Percentiles rank a stretch among this genome's conserved stretches.
Conservation (phyloP, 2,113 vertebrate species). For the Lutjanus erythropterus region DNA sequence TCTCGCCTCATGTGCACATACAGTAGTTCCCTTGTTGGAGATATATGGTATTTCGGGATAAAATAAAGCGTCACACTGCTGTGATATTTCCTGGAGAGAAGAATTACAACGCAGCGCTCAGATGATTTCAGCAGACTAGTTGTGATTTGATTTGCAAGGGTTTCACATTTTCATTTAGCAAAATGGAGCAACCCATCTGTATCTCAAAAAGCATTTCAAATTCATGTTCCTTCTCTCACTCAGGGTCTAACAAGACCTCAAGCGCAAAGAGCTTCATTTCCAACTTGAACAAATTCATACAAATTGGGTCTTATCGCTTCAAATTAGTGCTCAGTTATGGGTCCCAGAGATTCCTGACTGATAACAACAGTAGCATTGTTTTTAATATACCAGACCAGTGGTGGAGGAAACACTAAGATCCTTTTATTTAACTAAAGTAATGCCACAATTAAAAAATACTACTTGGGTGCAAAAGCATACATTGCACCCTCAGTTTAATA, state of each 20-base stretch:
- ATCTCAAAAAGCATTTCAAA: conserved; percentile 60
- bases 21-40: conserved; percentile 12
- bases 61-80: conserved; percentile 26
- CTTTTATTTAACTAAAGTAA: not conserved
- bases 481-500: too few relatives aligned
- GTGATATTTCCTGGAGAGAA: conserved; percentile 42
- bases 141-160: conserved; percentile 61
- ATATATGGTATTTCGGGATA: conserved; percentile 13
- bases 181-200: conserved; percentile 45
- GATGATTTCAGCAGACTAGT: conserved; percentile 32
- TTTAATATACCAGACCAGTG: conserved; percentile 13
- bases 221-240: conserved; percentile 51
- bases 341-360: conserved; percentile 51
- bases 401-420: not conserved
- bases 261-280: conserved; percentile 69
- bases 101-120: conserved; percentile 3
- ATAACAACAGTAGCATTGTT: conserved; percentile 45
- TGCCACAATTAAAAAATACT: not conserved
- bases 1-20: not conserved
- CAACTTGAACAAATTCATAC: conserved; percentile 68
- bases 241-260: conserved; percentile 63
- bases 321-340: conserved; percentile 57
- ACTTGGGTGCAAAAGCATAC: too few relatives aligned
- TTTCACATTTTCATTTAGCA: conserved; percentile 60
- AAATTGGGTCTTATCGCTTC: conserved; percentile 70